Conservation (phyloP, 2,797 vertebrate species). For the Helarctos malayanus region DNA sequence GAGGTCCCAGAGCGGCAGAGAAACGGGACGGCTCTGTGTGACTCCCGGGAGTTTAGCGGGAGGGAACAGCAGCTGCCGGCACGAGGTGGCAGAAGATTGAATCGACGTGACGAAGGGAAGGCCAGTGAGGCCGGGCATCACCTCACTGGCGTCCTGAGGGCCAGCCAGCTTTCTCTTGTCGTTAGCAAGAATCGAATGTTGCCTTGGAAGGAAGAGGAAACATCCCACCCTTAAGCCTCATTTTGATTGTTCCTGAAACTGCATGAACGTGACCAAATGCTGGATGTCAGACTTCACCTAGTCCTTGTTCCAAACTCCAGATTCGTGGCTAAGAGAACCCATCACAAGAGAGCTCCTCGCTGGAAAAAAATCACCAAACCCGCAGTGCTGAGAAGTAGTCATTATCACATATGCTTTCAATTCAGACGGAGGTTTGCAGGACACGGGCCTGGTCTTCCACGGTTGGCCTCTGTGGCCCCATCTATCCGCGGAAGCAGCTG, state of each 20-base stretch:
- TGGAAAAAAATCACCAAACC: not conserved
- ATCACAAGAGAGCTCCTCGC: not conserved
- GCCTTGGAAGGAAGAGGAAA: not conserved
- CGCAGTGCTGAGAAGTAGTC: not conserved
- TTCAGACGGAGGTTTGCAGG: fast-evolving
- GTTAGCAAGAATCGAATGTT: not conserved
- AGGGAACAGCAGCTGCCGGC: constrained; percentile 79
- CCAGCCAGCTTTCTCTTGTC: not conserved
- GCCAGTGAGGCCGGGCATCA: not conserved
- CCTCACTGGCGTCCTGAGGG: fast-evolving
- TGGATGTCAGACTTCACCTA: not conserved
- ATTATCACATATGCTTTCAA: not conserved
- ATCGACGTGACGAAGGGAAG: constrained; percentile 60
- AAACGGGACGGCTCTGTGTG: not conserved
- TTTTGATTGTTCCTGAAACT: not conserved
- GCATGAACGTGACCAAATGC: fast-evolving
- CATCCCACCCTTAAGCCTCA: not conserved
- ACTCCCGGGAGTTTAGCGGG: constrained; percentile 53
- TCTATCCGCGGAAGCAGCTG: fast-evolving
- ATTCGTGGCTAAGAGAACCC: not conserved
- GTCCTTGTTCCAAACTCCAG: not conserved
- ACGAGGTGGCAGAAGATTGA: not conserved
- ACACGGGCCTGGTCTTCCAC: fast-evolving
- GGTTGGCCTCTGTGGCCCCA: not conserved
- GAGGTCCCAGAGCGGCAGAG: not conserved